A percentile compares a stretch with the other conserved stretches of the same genome.
phyloP scores from a whole-genome alignment of 37 sponge, comb jelly and placozoan species.

The Cladorhizidae sp. region DNA sequence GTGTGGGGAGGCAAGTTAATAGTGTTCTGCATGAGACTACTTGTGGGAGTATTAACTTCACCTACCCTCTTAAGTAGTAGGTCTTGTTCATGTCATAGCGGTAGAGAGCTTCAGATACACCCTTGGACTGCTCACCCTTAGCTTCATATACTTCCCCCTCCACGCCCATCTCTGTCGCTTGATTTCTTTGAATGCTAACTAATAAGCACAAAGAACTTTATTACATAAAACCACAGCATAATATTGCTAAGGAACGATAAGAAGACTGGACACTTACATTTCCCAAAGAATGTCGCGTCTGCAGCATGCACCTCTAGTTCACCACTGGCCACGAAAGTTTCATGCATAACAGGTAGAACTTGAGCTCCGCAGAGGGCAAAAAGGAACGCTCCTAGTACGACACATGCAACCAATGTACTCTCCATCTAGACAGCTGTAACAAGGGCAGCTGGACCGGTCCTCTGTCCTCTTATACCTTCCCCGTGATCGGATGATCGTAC shows the following conservation, averaged over 20 bases:
- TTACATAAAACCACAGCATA: too few species aligned
- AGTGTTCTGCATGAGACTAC: too few species aligned
- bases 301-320: background rate
- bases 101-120: background rate
- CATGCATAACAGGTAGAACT: background rate
- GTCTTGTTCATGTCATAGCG: constrained; percentile 1
- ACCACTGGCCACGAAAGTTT: background rate
- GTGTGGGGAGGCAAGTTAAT: too few species aligned
- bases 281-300: background rate
- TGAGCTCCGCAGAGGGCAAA: too few species aligned
- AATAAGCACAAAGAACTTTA: background rate
- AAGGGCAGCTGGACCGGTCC: too few species aligned
- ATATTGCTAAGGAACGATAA: too few species aligned
- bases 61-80: background rate
- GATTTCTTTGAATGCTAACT: background rate
- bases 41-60: too few species aligned
- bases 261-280: background rate
- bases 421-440: too few species aligned
- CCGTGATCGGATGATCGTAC: too few species aligned
- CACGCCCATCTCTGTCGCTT: background rate
- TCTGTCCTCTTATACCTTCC: too few species aligned
- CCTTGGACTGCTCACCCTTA: background rate
- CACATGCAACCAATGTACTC: too few species aligned
- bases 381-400: too few species aligned
- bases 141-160: background rate